Percentiles rank a stretch among this genome's conserved stretches.
phyloP scores from a whole-genome alignment of 1,140 invertebrate species.

The Hermatobates lingyangjiaoensis region DNA sequence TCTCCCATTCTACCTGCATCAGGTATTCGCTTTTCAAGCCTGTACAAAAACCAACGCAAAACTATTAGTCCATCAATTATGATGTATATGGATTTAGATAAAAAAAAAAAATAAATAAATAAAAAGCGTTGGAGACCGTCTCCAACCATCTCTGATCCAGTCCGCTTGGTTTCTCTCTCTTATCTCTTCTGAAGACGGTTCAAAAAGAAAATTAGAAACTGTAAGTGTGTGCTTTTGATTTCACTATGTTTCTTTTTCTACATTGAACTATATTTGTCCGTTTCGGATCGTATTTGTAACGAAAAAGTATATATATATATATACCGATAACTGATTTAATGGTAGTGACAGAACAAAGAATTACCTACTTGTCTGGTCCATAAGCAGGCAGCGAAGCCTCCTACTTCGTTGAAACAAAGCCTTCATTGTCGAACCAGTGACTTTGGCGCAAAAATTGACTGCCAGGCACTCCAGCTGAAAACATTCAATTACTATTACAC shows the following conservation, averaged over 20 bases:
- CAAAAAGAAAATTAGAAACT: no score
- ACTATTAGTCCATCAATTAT: no score
- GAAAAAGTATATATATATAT: background rate
- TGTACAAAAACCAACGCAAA: background rate
- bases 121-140: no score
- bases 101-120: background rate
- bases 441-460: conserved; percentile 90
- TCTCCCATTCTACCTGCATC: conserved; percentile 94
- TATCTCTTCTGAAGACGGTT: no score
- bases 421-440: conserved; percentile 91
- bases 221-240: no score
- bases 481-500: no score
- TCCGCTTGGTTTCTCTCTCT: no score
- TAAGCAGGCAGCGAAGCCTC: conserved; percentile 74
- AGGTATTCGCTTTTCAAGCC: conserved; percentile 68
- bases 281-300: no score
- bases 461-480: conserved; percentile 86
- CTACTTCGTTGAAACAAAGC: conserved; percentile 84
- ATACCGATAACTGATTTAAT: background rate
- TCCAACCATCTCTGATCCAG: no score
- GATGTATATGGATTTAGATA: no score
- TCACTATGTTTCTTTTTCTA: no score
- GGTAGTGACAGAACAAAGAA: background rate
- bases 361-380: conserved; percentile 83
- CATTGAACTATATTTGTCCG: no score